Evolutionary conservation across 2,797 vertebrate genomes (phyloP).

Genomic region (Avahi laniger): DNA sequence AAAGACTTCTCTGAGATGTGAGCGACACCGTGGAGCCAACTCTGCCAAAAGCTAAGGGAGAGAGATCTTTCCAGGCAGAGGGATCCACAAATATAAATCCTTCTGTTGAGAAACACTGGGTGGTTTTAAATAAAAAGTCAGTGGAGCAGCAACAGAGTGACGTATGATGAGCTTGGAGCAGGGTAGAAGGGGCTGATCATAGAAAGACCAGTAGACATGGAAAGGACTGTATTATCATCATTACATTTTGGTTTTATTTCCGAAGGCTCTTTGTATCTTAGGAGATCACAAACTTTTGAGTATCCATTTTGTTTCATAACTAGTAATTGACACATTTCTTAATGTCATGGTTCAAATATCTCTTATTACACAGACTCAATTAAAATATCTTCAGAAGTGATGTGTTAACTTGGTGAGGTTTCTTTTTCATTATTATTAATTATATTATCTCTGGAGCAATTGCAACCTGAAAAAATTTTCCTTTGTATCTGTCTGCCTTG

Average conservation of each 20-base stretch:
- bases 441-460: neutral
- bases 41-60: neutral
- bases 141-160: neutral
- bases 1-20: neutral
- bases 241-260: neutral
- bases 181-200: neutral
- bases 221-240: neutral
- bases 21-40: fast-evolving
- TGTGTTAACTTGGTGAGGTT: neutral
- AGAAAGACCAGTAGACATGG: neutral
- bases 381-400: neutral
- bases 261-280: neutral
- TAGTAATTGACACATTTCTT: neutral
- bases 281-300: neutral
- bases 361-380: neutral
- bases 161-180: neutral
- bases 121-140: neutral
- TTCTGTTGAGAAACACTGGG: neutral
- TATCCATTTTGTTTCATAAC: slow-evolving; percentile 23
- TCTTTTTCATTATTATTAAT: slow-evolving; percentile 20
- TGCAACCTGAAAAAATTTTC: neutral
- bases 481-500: neutral
- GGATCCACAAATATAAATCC: neutral
- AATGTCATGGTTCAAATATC: neutral
- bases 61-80: neutral